Percentiles rank a stretch among this genome's conserved stretches.
Evolutionary conservation across 2,888 invertebrate species (phyloP).

Genomic region (Pammene fasciana): DNA sequence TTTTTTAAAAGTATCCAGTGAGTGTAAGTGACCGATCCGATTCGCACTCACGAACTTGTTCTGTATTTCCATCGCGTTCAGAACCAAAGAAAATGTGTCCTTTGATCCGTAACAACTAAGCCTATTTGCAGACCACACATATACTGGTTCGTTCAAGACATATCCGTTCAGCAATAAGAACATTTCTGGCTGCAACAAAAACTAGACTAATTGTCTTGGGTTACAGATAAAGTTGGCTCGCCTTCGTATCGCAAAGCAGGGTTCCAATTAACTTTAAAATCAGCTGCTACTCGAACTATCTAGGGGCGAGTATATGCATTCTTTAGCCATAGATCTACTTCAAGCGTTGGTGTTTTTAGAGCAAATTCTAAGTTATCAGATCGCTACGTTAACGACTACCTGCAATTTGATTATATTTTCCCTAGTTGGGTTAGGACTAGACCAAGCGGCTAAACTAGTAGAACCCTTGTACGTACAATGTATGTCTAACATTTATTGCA

Average conservation of each 20-base stretch:
- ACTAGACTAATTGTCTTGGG: slow-evolving; percentile 37
- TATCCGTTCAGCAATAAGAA: not conserved
- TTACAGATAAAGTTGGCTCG: slow-evolving; percentile 34
- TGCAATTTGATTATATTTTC: not conserved
- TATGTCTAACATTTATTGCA: not conserved
- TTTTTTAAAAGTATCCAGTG: slow-evolving; percentile 13
- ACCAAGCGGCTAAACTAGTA: slow-evolving; percentile 1
- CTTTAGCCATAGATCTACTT: slow-evolving; percentile 32
- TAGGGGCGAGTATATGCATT: slow-evolving; percentile 26
- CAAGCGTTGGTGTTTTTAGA: slow-evolving; percentile 12
- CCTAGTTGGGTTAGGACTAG: slow-evolving; percentile 1
- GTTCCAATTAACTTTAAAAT: slow-evolving; percentile 40
- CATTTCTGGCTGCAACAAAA: slow-evolving; percentile 23
- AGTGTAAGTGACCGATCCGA: slow-evolving; percentile 23
- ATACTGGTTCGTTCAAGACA: not conserved
- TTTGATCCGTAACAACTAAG: not conserved
- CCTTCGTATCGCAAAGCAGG: slow-evolving; percentile 23
- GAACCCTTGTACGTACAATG: slow-evolving; percentile 1
- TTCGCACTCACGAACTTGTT: slow-evolving; percentile 14
- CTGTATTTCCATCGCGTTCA: not conserved
- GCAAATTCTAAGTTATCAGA: slow-evolving; percentile 12
- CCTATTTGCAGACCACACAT: not conserved
- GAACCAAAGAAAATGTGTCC: not conserved
- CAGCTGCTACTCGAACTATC: slow-evolving; percentile 12
- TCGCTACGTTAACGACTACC: not conserved